These are phyloP conservation scores for Lasioglossum oenotherae DNA, from an alignment of 2,888 invertebrate genomes.

Conservation along the genomic window DNA sequence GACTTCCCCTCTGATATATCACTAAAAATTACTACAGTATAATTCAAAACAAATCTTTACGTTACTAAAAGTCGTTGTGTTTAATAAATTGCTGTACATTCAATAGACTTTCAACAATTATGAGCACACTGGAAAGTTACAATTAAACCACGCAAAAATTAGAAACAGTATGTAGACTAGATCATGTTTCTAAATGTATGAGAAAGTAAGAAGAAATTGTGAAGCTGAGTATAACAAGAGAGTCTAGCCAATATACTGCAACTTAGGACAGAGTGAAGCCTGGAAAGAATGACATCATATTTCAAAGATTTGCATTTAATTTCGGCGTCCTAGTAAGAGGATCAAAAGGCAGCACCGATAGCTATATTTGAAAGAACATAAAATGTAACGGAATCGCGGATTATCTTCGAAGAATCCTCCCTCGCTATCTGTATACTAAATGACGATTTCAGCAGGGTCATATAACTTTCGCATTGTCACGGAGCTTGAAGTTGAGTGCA, in stretches of 20 bases:
- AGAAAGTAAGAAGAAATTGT: not conserved
- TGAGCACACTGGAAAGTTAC: too few relatives aligned
- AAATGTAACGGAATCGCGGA: constrained; percentile 41
- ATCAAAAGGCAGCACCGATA: not conserved
- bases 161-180: not conserved
- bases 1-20: not conserved
- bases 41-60: not conserved
- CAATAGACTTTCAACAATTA: too few relatives aligned
- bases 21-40: not conserved
- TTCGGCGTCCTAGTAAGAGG: not conserved
- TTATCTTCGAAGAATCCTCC: constrained; percentile 66
- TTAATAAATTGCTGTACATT: too few relatives aligned
- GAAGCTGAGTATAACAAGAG: too few relatives aligned
- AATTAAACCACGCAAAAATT: not conserved
- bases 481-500: constrained; percentile 82
- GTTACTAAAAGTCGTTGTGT: too few relatives aligned
- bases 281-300: not conserved
- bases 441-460: constrained; percentile 80
- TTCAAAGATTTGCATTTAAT: not conserved
- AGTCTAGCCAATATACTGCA: not conserved
- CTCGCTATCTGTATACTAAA: constrained; percentile 72
- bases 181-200: not conserved
- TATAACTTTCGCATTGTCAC: constrained; percentile 78
- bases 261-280: not conserved
- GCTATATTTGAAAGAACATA: not conserved